Base-by-base conservation (phyloP, 2,888 invertebrate genomes). In the Chesias legatella region DNA sequence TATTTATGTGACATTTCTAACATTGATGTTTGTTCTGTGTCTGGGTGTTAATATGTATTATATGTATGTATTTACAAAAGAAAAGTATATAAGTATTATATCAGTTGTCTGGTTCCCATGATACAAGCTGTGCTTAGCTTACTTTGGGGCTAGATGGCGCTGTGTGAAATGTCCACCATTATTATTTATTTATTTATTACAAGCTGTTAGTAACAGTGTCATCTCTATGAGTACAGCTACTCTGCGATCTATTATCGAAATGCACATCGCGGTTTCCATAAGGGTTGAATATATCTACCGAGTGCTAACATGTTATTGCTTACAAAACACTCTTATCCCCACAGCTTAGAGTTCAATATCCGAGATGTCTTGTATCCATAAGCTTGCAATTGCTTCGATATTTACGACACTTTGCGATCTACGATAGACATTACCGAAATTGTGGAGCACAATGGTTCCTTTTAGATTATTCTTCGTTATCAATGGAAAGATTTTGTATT, bases 181-280 rank as follows among this genome's bases (percentile, higher is more conserved):
- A n/a, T n/a, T n/a, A n/a, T n/a, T 3, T 20, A 6, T n/a, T n/a
- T n/a, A n/a, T n/a, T 20, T 20, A 33, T 5, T 22, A n/a, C 21
- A 25, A 7, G 6, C 1, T 23, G 1, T 7, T 22, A 31, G 10
- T 4, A n/a, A 23, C 7, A 22, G 8, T 24, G 11, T 21, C 29
- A 20, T 39, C 43, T 43, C 48, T 36, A 25, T 46, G 3, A n/a
- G 10, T 4, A 7, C 23, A 34, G 21, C 31, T 75, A 67, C 71
- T 59, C 80, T 79, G 57, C 56, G 51, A 50, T 53, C 68, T 81
- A 80, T 83, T 82, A 83, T 82, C 81, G 79, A 79, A 82, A 79
- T 82, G 82, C 80, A 79, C 80, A 82, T 79, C 81, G 77, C 67
- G 78, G 80, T 79, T 79, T 68, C 54, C 61, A 76, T 79, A 80